Evolutionary conservation across 1,140 invertebrate genomes (phyloP).

Genomic region (Mizuhopecten yessoensis): DNA sequence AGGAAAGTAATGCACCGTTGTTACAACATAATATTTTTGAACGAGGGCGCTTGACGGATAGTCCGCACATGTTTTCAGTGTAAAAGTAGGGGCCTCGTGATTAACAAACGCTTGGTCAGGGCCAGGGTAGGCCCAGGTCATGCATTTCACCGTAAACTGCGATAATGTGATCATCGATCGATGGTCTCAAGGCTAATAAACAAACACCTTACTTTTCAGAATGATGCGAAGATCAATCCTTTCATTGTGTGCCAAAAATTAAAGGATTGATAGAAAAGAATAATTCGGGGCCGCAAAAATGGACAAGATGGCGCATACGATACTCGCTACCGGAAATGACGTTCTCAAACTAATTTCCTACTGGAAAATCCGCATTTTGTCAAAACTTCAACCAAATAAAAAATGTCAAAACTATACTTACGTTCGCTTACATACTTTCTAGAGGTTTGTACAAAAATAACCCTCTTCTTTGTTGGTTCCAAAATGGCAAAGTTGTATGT

Average conservation of each 20-base stretch:
- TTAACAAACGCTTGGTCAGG: constrained; percentile 22
- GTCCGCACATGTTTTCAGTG: not conserved
- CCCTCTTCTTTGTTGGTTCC: constrained; percentile 31
- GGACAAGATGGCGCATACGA: not conserved
- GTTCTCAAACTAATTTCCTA: not conserved
- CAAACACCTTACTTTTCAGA: not conserved
- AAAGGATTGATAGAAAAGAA: not conserved
- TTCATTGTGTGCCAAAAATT: not conserved
- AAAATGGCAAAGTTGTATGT: constrained; percentile 34
- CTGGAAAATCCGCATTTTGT: not conserved
- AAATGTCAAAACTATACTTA: not conserved
- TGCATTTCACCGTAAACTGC: not conserved
- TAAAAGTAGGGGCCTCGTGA: not conserved
- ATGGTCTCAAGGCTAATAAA: not conserved
- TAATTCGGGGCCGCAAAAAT: constrained; percentile 16
- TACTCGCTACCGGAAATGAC: not conserved
- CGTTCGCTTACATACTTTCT: not conserved
- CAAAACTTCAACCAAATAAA: not conserved
- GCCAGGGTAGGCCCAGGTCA: constrained; percentile 18
- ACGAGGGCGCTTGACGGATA: no score
- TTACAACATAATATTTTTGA: no score
- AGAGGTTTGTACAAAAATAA: constrained; percentile 35
- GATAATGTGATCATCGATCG: not conserved
- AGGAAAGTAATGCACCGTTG: no score
- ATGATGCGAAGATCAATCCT: not conserved